Percentiles rank a stretch among this genome's conserved stretches.
These are phyloP conservation scores for Cistogaster globosa DNA, from an alignment of 2,888 invertebrate species.

Conservation along the genomic window DNA sequence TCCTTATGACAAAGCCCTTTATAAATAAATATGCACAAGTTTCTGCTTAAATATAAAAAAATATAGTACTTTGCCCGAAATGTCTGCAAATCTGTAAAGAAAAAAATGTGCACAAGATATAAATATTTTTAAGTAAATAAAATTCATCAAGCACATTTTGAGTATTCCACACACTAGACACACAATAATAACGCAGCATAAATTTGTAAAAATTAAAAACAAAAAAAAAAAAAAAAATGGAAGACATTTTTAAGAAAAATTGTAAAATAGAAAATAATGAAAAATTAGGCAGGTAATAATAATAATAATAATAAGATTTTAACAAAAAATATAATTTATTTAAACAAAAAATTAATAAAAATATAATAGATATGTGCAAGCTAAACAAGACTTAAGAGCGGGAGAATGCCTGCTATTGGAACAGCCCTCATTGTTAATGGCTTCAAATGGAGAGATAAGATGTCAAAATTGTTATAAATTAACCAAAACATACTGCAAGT, in stretches of 20 bases:
- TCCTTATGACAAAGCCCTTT: not conserved
- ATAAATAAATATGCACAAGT: not conserved
- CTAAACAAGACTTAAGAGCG: constrained; percentile 84
- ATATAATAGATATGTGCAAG: constrained; percentile 84
- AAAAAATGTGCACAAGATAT: not conserved
- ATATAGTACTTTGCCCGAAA: not conserved
- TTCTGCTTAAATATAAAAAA: not conserved
- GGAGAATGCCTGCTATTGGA: constrained; percentile 85
- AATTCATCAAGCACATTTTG: not conserved
- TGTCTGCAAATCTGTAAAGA: constrained; percentile 4
- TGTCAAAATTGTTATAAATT: constrained; percentile 84
- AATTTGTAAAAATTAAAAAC: not conserved
- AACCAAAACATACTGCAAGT: constrained; percentile 78
- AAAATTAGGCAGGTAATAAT: constrained; percentile 77
- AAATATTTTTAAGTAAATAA: constrained; percentile 14
- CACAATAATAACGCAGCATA: not conserved
- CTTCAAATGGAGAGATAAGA: constrained; percentile 78
- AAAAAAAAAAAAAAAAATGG: constrained; percentile 71
- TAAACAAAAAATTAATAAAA: constrained; percentile 60
- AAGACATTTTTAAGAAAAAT: constrained; percentile 77
- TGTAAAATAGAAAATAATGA: constrained; percentile 77
- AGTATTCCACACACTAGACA: not conserved
- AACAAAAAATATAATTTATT: not conserved
- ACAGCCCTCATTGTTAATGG: constrained; percentile 84
- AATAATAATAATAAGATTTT: not conserved